These are phyloP conservation scores for Brachionus asplanchnoidis DNA, from an alignment of 1,140 invertebrate genomes.

Conservation along the genomic window DNA sequence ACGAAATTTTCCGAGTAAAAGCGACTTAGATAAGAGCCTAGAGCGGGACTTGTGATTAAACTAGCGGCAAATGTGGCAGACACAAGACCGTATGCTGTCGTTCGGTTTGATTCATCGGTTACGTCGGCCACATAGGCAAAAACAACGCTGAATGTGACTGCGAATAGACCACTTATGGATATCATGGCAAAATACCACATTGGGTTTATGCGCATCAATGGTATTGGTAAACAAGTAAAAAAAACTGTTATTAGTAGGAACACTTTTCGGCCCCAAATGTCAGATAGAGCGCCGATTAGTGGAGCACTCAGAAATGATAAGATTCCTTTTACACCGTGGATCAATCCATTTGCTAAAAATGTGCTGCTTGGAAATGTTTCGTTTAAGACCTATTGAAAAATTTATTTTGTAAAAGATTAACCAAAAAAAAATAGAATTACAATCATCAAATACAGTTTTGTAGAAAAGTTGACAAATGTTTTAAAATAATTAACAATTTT, in stretches of 20 bases:
- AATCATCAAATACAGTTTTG: too few relatives aligned
- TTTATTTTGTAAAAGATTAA: too few relatives aligned
- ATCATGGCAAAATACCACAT: slow-evolving; percentile 99
- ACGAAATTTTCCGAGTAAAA: slow-evolving; percentile 85
- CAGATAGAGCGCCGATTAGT: slow-evolving; percentile 88
- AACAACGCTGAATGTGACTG: slow-evolving; percentile 91
- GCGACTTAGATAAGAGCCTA: slow-evolving; percentile 86
- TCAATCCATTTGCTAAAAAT: slow-evolving; percentile 98
- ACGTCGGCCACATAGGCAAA: slow-evolving; percentile 99
- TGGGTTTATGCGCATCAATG: slow-evolving; percentile 95
- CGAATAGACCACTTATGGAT: slow-evolving; percentile 94
- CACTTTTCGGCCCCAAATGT: slow-evolving; percentile 95
- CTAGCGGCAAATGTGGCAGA: slow-evolving; percentile 98
- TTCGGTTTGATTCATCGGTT: slow-evolving; percentile 91
- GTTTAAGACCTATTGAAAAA: slow-evolving; percentile 70
- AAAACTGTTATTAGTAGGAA: slow-evolving; percentile 97
- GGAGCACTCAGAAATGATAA: slow-evolving; percentile 94
- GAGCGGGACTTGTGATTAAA: slow-evolving; percentile 87
- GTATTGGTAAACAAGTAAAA: slow-evolving; percentile 97
- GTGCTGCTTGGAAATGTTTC: slow-evolving; percentile 97
- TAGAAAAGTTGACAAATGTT: background rate
- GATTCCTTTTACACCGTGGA: slow-evolving; percentile 90
- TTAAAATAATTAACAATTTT: background rate
- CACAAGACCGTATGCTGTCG: slow-evolving; percentile 90
- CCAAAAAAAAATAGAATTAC: too few relatives aligned